These are phyloP conservation scores for Ectemnius continuus DNA, from an alignment of 2,888 invertebrate species.

Conservation along the genomic window DNA sequence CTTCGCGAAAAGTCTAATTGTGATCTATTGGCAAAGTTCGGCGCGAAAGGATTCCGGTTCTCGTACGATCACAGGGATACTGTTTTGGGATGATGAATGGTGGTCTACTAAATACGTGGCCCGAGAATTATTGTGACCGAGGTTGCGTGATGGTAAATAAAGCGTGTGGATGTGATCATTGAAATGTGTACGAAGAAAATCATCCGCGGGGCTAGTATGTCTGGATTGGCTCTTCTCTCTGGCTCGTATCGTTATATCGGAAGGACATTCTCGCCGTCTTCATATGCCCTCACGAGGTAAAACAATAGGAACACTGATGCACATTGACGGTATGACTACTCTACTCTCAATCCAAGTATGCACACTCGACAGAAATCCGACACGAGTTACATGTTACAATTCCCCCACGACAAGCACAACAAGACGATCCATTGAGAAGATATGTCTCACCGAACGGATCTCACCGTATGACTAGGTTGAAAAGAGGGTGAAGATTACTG, in stretches of 20 bases:
- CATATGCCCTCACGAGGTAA: neutral
- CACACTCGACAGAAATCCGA: neutral
- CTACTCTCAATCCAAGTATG: neutral
- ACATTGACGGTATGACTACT: neutral
- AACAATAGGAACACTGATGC: slow-evolving; percentile 1
- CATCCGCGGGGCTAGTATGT: slow-evolving; percentile 23
- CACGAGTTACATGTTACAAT: neutral
- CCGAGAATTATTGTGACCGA: neutral
- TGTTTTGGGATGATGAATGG: slow-evolving; percentile 24
- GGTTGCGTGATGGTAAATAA: neutral
- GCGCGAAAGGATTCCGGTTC: too few species aligned
- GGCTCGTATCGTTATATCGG: slow-evolving; percentile 26
- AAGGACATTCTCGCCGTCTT: neutral
- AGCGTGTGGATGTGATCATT: neutral
- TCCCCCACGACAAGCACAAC: neutral
- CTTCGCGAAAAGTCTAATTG: too few species aligned
- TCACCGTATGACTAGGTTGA: neutral
- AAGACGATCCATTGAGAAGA: slow-evolving; percentile 2
- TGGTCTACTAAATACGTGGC: slow-evolving; percentile 18
- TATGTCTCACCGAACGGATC: neutral
- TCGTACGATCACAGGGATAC: slow-evolving; percentile 18
- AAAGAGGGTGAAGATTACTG: neutral
- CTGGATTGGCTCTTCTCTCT: slow-evolving; percentile 6
- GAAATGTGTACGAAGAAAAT: slow-evolving; percentile 23
- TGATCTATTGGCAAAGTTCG: neutral